Evolutionary conservation across 2,888 invertebrate genomes (phyloP), one percentile per base, ranked within the genome.

Genomic region (Ernsta delagoae): DNA sequence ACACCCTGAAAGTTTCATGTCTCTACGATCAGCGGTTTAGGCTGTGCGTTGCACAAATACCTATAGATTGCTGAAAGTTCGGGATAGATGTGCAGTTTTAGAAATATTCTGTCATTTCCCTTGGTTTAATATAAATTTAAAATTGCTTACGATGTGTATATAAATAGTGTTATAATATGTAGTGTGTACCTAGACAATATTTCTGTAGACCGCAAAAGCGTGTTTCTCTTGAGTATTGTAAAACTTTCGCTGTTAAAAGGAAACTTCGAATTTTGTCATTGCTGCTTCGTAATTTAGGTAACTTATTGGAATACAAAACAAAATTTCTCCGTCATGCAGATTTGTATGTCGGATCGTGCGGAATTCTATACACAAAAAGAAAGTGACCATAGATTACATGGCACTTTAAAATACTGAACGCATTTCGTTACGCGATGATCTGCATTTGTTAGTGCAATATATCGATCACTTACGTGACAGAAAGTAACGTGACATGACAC

Each of bases 261-360:
- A 82, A 81, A 80, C 77, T 75, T 82, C 83, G 80, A 79, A 75
- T 80, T 80, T 85, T 79, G 83, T 81, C 78, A 82, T 81, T 78
- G 81, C 48, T n/a, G 43, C 63, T 68, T 57, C 85, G 78, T 80
- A 84, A 87, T 88, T 84, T 80, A 81, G 78, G 77, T 76, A 79
- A 79, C 81, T 77, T 85, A 74, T 80, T 79, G 78, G 88, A 87
- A 92, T 92, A 90, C 89, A 85, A 89, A 90, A 85, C 80, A 77
- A 77, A 89, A 88, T 90, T 90, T 92, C 90, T 86, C 89, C 80
- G 79, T 83, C 78, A 82, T 86, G 83, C 79, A 88, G 83, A 89
- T 89, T 86, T 85, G 59, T 69, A 63, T 64, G 56, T 61, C 45
- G 48, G 83, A 75, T 81, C 65, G 80, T 83, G 79, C 76, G 77